phyloP scores from a whole-genome alignment of 1,140 invertebrate genomes.

The Lepidurus packardi region DNA sequence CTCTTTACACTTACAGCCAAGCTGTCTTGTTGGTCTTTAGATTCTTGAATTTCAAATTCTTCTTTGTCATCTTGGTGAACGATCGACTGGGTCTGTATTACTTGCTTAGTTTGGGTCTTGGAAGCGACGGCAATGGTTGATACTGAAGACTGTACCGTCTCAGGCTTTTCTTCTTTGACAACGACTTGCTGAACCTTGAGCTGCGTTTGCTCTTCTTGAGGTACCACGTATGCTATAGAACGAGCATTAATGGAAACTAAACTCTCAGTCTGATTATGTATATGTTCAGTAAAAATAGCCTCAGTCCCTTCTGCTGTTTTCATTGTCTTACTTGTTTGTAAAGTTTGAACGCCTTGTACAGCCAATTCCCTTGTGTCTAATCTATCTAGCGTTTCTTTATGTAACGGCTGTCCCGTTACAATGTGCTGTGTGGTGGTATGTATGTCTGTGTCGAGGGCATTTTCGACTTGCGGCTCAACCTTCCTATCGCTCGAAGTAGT shows the following conservation, averaged over 20 bases:
- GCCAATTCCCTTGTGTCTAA: not conserved
- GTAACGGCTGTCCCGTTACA: not conserved
- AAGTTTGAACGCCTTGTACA: not conserved
- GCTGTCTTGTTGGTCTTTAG: not conserved
- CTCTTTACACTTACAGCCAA: not conserved
- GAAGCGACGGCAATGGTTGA: not conserved
- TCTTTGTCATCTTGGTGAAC: not conserved
- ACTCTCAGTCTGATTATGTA: not conserved
- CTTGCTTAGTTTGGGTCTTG: not conserved
- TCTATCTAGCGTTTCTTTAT: not conserved
- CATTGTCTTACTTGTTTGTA: not conserved
- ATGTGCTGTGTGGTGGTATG: not conserved
- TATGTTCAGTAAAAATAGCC: not conserved
- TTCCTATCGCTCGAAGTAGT: not conserved
- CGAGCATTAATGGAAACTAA: not conserved
- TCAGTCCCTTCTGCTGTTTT: conserved; percentile 12
- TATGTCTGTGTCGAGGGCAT: not conserved
- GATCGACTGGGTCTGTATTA: conserved; percentile 13
- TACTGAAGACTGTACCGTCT: not conserved
- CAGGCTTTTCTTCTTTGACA: not conserved
- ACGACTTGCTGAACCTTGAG: not conserved
- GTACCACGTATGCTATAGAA: not conserved
- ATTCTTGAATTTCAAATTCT: not conserved
- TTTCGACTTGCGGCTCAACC: not conserved
- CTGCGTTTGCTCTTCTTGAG: not conserved